Evolutionary conservation across 2,888 invertebrate species (phyloP), one percentile per base, ranked within the genome.

Genomic region (Andrena bicolor): DNA sequence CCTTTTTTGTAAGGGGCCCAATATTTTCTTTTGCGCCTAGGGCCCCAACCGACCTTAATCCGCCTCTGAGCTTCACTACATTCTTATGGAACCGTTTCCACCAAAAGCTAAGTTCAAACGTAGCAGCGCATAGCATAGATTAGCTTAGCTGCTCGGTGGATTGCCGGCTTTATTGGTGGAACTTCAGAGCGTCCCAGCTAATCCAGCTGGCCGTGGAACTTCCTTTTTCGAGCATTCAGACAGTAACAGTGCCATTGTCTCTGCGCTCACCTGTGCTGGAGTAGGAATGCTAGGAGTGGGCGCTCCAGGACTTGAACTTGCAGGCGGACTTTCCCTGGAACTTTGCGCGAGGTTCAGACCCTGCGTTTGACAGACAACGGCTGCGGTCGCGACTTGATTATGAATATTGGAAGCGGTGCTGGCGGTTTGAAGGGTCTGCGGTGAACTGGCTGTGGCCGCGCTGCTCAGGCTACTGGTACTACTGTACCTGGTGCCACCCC

Each of bases 391-490:
- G 51, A 90, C 89, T 86, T 94, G 94, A 89, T 86, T 92, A 83
- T 93, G 92, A 64, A 91, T 89, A 74, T 87, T 90, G 51, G 90
- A 84, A 83, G 84, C 86, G 28, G 89, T 89, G 76, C 84, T 90
- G 68, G 89, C 88, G 74, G 86, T 89, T 66, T 93, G 94, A 53
- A 91, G 86, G 72, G 92, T 92, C 76, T 93, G 94, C 16, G 95
- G 94, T 82, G 95, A 94, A 86, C 94, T 94, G 78, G 94, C 94
- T 82, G 94, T 94, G 70, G 94, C 94, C 60, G 94, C 94, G 88
- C 94, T 94, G 80, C 94, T 94, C 79, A 95, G 90, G 82, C 95
- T 95, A 87, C 94, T 95, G 61, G 94, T 94, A 86, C 94, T 94
- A 86, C 94, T 95, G 85, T 95, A 95, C 88, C 95, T 92, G 16